A percentile compares a stretch with the other conserved stretches of the same genome.
Conservation (phyloP, 2,113 vertebrate species). For the Tinamus guttatus region DNA sequence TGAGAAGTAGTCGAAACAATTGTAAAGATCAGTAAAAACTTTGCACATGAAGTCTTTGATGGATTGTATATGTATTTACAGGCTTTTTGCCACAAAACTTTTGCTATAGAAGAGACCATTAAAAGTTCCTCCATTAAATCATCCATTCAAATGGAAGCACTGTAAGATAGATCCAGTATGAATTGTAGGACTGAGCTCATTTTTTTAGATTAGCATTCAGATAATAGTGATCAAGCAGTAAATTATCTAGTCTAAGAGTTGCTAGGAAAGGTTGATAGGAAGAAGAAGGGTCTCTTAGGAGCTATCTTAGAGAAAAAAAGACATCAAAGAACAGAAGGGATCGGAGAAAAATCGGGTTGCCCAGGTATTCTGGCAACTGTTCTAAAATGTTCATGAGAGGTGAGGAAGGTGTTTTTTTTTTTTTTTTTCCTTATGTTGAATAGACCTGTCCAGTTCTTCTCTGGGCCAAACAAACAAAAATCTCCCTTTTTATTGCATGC, state of each 20-base stretch:
- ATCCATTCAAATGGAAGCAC: background rate
- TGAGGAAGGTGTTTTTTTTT: background rate
- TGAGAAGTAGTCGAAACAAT: background rate
- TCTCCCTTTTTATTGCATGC: background rate
- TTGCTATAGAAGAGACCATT: background rate
- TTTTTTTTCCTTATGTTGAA: rapidly evolving
- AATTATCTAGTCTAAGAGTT: background rate
- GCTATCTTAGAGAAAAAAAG: background rate
- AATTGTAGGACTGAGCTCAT: background rate
- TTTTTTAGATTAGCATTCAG: background rate
- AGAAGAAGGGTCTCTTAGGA: background rate
- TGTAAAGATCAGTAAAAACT: background rate
- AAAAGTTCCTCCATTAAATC: background rate
- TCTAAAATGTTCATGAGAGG: rapidly evolving
- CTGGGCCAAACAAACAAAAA: background rate
- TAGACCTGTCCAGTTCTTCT: background rate
- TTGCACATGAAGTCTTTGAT: background rate
- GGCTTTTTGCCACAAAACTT: background rate
- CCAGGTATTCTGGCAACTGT: background rate
- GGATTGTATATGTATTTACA: background rate
- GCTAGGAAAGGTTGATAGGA: background rate
- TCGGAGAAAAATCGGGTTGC: background rate
- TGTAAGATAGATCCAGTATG: background rate
- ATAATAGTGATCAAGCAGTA: background rate
- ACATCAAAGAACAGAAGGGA: background rate